Base-by-base conservation (phyloP, 2,797 vertebrate genomes). In the Alcedo atthis region DNA sequence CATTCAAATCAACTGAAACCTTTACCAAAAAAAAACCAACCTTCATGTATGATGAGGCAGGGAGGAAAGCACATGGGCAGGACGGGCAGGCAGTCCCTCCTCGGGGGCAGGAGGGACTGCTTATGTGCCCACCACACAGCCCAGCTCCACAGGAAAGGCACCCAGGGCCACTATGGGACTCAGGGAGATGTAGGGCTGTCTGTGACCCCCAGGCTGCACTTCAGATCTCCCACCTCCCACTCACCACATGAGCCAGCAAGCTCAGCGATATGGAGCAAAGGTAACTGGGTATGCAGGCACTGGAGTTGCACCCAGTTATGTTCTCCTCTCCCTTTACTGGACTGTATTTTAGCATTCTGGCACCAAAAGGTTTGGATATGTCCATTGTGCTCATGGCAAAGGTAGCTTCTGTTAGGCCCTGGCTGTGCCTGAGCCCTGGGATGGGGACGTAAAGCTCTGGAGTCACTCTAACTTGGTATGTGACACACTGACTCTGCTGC, bases 301-400 rank as follows among this genome's bases (percentile, higher is more conserved):
- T 0, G 1, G 15, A 71, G 68, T 49, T 49, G 35, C 48, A n/a
- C 8, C n/a, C 4, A 1, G 1, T 3, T 3, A 3, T 1, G 2
- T 35, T 46, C 45, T 71, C 49, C 67, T n/a, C 35, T 63, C 30
- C 37, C 62, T 49, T 28, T 32, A 63, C 92, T 22, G 59, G 28
- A 48, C 19, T 62, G n/a, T 4, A 6, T 35, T 71, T 57, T 37
- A 9, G 5, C 78, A 75, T 28, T 84, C 69, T 9, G 8, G 67
- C 76, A 10, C 2, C 2, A 61, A 54, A 26, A 53, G 42, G 5
- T 0, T 33, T 2, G 2, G 74, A 10, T 12, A 42, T 1, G 6
- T 4, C 82, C 73, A 14, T 9, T 6, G 2, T 2, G 3, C 48
- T 67, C 26, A 0, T 0, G 53, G 61, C 68, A 76, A 58, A 62